Evolutionary conservation across 1,140 invertebrate genomes (phyloP).

Genomic region (Platorchestia sp.): DNA sequence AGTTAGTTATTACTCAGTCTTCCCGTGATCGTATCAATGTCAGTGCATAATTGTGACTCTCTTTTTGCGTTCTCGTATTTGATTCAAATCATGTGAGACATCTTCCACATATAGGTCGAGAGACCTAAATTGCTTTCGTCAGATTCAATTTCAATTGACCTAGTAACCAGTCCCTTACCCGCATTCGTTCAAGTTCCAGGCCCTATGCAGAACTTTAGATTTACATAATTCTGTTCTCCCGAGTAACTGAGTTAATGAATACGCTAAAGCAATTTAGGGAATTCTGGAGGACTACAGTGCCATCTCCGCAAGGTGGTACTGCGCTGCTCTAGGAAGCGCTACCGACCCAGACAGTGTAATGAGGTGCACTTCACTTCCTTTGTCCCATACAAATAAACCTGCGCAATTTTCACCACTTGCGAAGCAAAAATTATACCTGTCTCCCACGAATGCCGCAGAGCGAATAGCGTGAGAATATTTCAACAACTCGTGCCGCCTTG

Average conservation of each 20-base stretch:
- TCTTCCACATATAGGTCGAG: too few species aligned
- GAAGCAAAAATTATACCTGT: conserved; percentile 24
- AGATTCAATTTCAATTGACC: background rate
- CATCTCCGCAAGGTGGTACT: background rate
- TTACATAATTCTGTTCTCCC: background rate
- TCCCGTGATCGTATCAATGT: background rate
- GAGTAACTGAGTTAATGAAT: background rate
- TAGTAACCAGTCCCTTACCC: background rate
- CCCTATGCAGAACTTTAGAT: background rate
- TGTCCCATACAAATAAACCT: background rate
- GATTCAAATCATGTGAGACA: too few species aligned
- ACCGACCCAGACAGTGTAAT: background rate
- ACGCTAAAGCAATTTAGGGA: background rate
- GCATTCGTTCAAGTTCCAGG: background rate
- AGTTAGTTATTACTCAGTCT: background rate
- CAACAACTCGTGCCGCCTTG: background rate
- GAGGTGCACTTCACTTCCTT: background rate
- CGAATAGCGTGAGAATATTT: conserved; percentile 14
- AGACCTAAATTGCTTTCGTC: too few species aligned
- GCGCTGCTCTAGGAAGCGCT: background rate
- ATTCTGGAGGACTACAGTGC: background rate
- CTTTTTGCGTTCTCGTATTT: background rate
- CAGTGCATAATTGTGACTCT: background rate
- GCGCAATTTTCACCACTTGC: background rate
- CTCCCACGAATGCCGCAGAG: background rate